Evolutionary conservation across 2,888 invertebrate species (phyloP).

Genomic region (Osmoderma eremita): DNA sequence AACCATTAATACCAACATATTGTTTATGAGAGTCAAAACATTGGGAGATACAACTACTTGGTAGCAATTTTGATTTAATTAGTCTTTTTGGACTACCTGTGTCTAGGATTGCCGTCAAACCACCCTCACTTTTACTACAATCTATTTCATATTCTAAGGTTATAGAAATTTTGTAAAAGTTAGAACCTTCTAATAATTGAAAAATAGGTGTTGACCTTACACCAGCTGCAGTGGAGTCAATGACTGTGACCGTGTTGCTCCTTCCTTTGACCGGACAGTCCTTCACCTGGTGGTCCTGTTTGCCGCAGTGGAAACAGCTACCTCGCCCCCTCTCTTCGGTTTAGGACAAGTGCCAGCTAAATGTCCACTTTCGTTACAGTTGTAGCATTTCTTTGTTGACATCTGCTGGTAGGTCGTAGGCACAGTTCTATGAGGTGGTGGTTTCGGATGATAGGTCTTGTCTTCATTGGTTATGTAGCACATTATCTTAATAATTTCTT

Average conservation of each 20-base stretch:
- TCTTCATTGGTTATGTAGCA: slow-evolving; percentile 4
- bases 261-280: slow-evolving; percentile 6
- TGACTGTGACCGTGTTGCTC: not conserved
- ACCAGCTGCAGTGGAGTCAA: no score
- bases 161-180: not conserved
- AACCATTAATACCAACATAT: slow-evolving; percentile 5
- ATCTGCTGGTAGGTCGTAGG: not conserved
- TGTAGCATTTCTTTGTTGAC: slow-evolving; percentile 2
- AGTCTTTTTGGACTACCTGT: slow-evolving; percentile 16
- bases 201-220: not conserved
- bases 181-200: not conserved
- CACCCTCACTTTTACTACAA: not conserved
- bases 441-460: not conserved
- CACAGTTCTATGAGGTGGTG: not conserved
- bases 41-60: slow-evolving; percentile 3
- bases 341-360: slow-evolving; percentile 8
- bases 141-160: not conserved
- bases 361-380: slow-evolving; percentile 14
- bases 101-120: not conserved
- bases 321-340: slow-evolving; percentile 6
- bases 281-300: slow-evolving; percentile 6
- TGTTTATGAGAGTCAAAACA: not conserved
- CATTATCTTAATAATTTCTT: slow-evolving; percentile 15
- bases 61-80: not conserved
- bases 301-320: slow-evolving; percentile 19